Evolutionary conservation across 2,797 vertebrate species (phyloP).

Genomic region (Microctenopoma stevenorrisi): DNA sequence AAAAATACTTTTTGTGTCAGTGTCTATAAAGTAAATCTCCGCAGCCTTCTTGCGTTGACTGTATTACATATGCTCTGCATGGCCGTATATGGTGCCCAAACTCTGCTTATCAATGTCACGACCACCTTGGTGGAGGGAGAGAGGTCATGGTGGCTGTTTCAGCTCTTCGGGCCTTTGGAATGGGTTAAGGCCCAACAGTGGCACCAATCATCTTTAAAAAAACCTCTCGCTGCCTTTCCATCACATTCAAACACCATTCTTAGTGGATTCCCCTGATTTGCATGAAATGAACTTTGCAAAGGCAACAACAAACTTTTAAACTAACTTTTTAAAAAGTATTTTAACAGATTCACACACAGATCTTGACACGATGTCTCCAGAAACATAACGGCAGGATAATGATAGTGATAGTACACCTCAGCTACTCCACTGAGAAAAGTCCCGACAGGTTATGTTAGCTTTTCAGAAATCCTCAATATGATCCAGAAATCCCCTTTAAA

Average conservation of each 20-base stretch:
- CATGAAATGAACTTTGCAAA: conserved; percentile 19
- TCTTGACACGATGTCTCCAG: too few species aligned
- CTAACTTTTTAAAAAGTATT: too few species aligned
- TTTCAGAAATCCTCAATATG: conserved; percentile 8
- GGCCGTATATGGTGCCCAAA: conserved; percentile 27
- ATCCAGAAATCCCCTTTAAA: neutral
- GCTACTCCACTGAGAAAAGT: neutral
- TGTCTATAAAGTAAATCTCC: too few species aligned
- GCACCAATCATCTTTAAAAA: conserved; percentile 11
- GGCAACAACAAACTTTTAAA: neutral
- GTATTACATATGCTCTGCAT: neutral
- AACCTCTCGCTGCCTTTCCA: conserved; percentile 12
- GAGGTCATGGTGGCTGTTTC: conserved; percentile 48
- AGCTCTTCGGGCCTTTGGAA: conserved; percentile 14
- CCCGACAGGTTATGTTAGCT: conserved; percentile 25
- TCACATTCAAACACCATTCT: conserved; percentile 50
- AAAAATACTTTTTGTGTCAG: neutral
- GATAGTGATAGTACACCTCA: neutral
- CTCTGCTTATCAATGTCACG: conserved; percentile 63
- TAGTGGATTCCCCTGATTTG: conserved; percentile 39
- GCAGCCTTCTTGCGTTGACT: conserved; percentile 26
- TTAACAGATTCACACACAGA: too few species aligned
- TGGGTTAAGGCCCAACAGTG: conserved; percentile 4
- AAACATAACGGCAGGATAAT: conserved; percentile 1
- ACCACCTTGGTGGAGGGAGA: conserved; percentile 49